A percentile compares a stretch with the other conserved stretches of the same genome.
phyloP scores from a whole-genome alignment of 2,797 vertebrate genomes.

The Sebastes matsubarae region DNA sequence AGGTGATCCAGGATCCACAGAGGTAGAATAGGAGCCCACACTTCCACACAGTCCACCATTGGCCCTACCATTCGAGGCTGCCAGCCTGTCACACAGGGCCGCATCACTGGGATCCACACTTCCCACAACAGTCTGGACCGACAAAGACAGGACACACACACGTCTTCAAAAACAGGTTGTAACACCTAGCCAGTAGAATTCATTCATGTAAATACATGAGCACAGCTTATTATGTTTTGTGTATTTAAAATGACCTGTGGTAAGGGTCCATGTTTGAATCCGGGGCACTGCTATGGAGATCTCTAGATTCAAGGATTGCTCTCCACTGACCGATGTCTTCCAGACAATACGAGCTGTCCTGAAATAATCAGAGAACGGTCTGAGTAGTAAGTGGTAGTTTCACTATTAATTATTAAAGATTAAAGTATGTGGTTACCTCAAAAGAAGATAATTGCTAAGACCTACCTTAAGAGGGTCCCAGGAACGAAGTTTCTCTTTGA shows the following conservation, averaged over 20 bases:
- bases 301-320: conserved; percentile 90
- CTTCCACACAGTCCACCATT: conserved; percentile 95
- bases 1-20: conserved; percentile 93
- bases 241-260: conserved; percentile 86
- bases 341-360: conserved; percentile 91
- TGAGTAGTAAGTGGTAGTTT: not conserved
- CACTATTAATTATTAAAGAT: not conserved
- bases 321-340: conserved; percentile 95
- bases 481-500: conserved; percentile 90
- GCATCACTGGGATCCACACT: conserved; percentile 93
- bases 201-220: not conserved
- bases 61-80: conserved; percentile 91
- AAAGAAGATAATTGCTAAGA: not conserved
- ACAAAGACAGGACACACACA: conserved; percentile 1
- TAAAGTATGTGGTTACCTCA: not conserved
- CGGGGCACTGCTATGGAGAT: conserved; percentile 87
- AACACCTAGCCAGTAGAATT: not conserved
- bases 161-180: not conserved
- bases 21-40: conserved; percentile 92
- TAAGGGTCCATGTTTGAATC: conserved; percentile 94
- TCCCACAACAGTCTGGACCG: conserved; percentile 92
- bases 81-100: conserved; percentile 88
- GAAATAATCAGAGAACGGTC: conserved; percentile 28
- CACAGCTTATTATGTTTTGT: not conserved
- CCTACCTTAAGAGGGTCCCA: conserved; percentile 95